Evolutionary conservation across 2,113 vertebrate species (phyloP).

Genomic region (Sceloporus tristichus): DNA sequence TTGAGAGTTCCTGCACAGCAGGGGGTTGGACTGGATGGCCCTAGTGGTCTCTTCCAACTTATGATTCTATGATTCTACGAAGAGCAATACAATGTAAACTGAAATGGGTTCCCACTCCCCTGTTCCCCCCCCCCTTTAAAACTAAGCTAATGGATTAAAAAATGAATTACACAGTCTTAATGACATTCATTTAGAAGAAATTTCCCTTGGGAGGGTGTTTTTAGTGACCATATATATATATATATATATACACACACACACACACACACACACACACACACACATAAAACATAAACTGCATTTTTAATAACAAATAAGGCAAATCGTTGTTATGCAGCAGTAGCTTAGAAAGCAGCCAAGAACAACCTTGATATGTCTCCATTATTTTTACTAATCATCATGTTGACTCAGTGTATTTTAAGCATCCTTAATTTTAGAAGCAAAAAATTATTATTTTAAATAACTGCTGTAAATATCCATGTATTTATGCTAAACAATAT

Average conservation of each 20-base stretch:
- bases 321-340: constrained; percentile 8
- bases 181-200: constrained; percentile 43
- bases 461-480: background rate
- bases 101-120: constrained; percentile 17
- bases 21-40: too few relatives aligned
- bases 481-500: constrained; percentile 16
- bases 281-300: constrained; percentile 32
- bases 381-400: constrained; percentile 3
- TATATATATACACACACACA: too few relatives aligned
- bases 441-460: background rate
- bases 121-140: constrained; percentile 6
- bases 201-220: constrained; percentile 41
- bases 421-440: background rate
- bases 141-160: constrained; percentile 40
- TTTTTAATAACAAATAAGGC: constrained; percentile 49
- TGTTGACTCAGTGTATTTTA: background rate
- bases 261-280: too few relatives aligned
- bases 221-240: constrained; percentile 29
- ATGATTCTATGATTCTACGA: too few relatives aligned
- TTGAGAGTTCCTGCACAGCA: too few relatives aligned
- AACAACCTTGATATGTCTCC: constrained; percentile 10
- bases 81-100: constrained; percentile 20
- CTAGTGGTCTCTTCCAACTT: too few relatives aligned
- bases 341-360: constrained; percentile 17
- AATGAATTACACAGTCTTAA: constrained; percentile 51